Evolutionary conservation across 2,797 vertebrate genomes (phyloP), one percentile per base, ranked within the genome.

Genomic region (Pseudomugil gertrudae): DNA sequence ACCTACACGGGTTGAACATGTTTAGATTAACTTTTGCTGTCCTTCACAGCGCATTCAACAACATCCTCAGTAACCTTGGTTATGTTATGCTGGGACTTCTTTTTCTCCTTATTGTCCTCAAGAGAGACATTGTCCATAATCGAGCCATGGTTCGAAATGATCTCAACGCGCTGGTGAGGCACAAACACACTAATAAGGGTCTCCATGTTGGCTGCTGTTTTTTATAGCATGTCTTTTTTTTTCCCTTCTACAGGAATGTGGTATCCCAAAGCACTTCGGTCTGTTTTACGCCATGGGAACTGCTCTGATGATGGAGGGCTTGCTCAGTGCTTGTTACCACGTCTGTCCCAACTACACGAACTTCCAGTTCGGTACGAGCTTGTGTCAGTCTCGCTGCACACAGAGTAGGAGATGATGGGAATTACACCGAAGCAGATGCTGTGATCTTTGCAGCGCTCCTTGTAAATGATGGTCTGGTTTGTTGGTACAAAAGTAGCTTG

Each of bases 301-400:
- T 0, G 98, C 98, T 1, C 94, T 99, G 29, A 99, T 99, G 97
- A 98, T 99, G 98, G 97, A 99, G 83, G 98, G 98, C 2, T 86
- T 99, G 33, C 95, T 99, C 48, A 99, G 98, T 4, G 97, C 96
- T 75, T 99, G 98, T 83, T 99, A 98, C 87, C 98, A 99, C 0
- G 97, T 99, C 74, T 99, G 97, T 84, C 97, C 98, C 57, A 99
- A 99, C 91, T 99, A 99, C 81, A 98, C 98, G 80, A 99, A 99
- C 89, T 99, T 99, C 86, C 98, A 99, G 92, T 99, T 99, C 0
- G 98, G 98, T 99, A 78, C 92, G 74, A 30, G 59, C 17, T n/a
- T 50, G 15, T 23, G 9, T 14, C 48, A 8, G 7, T 30, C 3
- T 9, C 9, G 17, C 45, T 21, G 5, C 9, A 23, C 1, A 7